Conservation (phyloP, 2,113 vertebrate species). For the Pionites leucogaster region DNA sequence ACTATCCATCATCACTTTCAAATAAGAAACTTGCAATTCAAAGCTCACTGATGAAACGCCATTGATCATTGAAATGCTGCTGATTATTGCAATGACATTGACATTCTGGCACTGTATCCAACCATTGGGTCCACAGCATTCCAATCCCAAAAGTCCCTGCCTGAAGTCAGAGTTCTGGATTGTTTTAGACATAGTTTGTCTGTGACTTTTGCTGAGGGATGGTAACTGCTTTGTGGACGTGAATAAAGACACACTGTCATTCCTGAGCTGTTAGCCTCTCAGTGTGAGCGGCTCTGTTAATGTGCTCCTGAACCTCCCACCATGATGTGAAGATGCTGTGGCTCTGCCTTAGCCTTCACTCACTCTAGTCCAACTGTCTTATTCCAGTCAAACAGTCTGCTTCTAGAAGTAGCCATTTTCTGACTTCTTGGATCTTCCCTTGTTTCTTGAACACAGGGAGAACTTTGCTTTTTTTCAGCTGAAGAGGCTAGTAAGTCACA, state of each 20-base stretch:
- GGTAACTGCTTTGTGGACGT: neutral
- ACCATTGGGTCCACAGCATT: accelerated
- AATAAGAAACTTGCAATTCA: neutral
- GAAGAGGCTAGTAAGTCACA: neutral
- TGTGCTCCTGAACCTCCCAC: neutral
- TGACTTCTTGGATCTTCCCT: neutral
- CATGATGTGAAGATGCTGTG: neutral
- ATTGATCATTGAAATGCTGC: neutral
- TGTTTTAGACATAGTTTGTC: neutral
- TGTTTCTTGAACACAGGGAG: neutral
- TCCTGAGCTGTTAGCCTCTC: neutral
- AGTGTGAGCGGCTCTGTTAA: neutral
- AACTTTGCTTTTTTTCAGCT: neutral
- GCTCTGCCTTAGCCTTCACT: neutral
- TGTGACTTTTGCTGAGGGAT: neutral
- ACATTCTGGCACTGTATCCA: neutral
- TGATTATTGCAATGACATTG: neutral
- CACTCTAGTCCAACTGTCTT: neutral
- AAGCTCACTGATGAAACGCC: neutral
- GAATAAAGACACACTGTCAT: neutral
- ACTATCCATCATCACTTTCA: neutral
- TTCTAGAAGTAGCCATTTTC: neutral
- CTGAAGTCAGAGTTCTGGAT: neutral
- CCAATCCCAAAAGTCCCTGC: neutral
- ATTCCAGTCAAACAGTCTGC: neutral